Base-by-base conservation (phyloP, 2,797 vertebrate genomes). In the Dallia pectoralis region DNA sequence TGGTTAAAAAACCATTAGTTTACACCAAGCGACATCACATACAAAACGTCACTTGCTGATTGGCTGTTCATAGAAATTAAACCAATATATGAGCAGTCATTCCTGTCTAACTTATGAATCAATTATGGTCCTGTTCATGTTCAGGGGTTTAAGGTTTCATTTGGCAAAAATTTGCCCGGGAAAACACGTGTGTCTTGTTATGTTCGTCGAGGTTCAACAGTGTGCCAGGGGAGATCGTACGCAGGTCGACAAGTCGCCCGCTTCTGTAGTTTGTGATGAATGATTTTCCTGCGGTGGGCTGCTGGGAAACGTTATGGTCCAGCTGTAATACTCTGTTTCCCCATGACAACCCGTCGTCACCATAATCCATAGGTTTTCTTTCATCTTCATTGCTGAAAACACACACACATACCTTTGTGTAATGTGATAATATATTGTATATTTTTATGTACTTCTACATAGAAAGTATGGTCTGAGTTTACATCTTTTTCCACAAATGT, bases 181-280 rank as follows among this genome's bases (percentile, higher is more conserved):
- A 69, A 8, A 6, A 76, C 75, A 75, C 74, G 51, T 82, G 82
- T 76, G 84, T 81, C 75, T 49, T 74, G 29, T 59, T 30, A 61
- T 18, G 73, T 29, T 56, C 53, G 70, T 72, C 47, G 12, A 22
- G 51, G 30, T 70, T 61, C 11, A 61, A 32, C 47, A 79, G 70
- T 61, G 22, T 0, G 49, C 71, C 69, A 32, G 22, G 19, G 48
- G 76, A 67, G 33, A 30, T 71, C 7, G 15, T 56, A 71, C 51
- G 79, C 9, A 40, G 19, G 62, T 66, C 25, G 64, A 40, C 69
- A 71, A 51, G 65, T 12, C 53, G 75, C 74, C 44, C 62, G 18
- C 4, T 29, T n/a, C 12, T 44, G 4, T 29, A 36, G 53, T 81
- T 81, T 78, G 72, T 1, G 68, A 70, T 69, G 64, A 33, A 70